Conservation (phyloP, 2,113 vertebrate species). For the Furnarius figulus region DNA sequence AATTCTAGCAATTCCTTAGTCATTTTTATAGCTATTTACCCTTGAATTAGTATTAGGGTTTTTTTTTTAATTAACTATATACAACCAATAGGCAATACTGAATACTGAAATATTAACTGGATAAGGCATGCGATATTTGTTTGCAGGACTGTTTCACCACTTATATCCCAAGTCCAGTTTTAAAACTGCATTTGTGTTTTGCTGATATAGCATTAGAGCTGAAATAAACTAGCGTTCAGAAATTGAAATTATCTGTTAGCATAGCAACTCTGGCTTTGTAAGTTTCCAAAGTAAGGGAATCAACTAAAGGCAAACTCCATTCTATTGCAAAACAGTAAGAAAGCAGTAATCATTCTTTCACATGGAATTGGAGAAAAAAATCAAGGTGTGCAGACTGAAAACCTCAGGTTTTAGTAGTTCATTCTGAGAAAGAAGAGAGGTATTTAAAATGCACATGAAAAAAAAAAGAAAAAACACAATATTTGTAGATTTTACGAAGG, state of each 20-base stretch:
- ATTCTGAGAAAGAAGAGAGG: neutral
- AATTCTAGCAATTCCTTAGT: neutral
- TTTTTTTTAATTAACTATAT: neutral
- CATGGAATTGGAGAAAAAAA: rapidly evolving
- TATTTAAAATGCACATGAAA: neutral
- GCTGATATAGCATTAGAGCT: neutral
- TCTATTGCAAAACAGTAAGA: neutral
- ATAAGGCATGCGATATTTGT: neutral
- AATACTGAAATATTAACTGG: neutral
- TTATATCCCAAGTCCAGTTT: neutral
- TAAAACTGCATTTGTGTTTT: neutral
- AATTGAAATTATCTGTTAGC: neutral
- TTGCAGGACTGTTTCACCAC: neutral
- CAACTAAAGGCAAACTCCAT: neutral
- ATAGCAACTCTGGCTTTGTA: neutral
- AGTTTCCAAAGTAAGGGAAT: neutral
- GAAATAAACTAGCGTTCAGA: neutral
- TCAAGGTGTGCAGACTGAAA: neutral
- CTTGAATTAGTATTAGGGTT: neutral
- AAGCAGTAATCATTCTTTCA: neutral
- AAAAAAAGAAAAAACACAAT: no score
- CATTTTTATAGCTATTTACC: conserved; percentile 8
- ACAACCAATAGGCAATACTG: neutral
- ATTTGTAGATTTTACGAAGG: neutral
- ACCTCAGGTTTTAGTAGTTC: neutral